Conservation (phyloP, 2,113 vertebrate species). For the Picathartes gymnocephalus region DNA sequence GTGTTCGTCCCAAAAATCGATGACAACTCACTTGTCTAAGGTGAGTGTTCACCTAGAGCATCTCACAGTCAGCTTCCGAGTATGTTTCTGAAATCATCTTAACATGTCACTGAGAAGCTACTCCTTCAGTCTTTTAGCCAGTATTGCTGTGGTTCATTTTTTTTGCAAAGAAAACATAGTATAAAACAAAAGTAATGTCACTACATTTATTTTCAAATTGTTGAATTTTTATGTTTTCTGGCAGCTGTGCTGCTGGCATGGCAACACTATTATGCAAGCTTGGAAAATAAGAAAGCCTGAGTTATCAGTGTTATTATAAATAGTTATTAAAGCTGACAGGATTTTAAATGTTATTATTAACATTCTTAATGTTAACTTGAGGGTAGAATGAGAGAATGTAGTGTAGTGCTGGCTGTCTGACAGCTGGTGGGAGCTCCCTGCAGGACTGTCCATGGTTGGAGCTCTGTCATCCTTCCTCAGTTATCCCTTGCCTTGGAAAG, state of each 20-base stretch:
- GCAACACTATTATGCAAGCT: neutral
- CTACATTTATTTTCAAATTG: neutral
- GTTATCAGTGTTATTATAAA: slow-evolving; percentile 40
- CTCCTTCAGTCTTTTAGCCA: neutral
- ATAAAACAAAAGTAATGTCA: neutral
- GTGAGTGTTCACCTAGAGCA: neutral
- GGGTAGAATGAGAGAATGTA: neutral
- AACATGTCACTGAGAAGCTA: neutral
- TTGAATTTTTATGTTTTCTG: neutral
- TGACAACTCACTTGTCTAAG: neutral
- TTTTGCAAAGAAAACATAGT: neutral
- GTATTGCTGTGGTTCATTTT: neutral
- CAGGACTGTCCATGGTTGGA: neutral
- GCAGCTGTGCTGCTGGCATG: slow-evolving; percentile 4
- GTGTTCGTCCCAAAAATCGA: neutral
- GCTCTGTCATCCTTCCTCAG: neutral
- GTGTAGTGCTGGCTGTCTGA: neutral
- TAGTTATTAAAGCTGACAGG: slow-evolving; percentile 34
- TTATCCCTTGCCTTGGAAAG: neutral
- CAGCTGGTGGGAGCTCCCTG: neutral
- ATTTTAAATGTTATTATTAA: slow-evolving; percentile 36
- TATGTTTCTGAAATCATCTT: neutral
- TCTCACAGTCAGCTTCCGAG: neutral
- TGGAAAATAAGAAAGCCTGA: neutral
- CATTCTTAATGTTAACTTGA: slow-evolving; percentile 14